phyloP scores from a whole-genome alignment of 2,113 vertebrate species.

The Amazona vittata region DNA sequence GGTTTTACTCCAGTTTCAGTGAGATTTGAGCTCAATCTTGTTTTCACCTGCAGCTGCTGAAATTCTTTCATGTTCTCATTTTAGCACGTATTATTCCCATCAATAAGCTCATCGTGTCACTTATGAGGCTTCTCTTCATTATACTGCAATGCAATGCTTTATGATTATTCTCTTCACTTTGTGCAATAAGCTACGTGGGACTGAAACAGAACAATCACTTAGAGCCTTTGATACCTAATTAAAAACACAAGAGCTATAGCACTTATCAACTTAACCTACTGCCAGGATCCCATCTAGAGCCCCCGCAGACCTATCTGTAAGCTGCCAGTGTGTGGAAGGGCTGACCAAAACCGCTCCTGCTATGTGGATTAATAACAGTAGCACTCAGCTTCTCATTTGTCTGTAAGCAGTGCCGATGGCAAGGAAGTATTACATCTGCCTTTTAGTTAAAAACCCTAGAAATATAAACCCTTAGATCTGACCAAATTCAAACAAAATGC shows the following conservation, averaged over 20 bases:
- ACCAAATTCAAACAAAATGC: not conserved
- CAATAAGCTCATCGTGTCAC: not conserved
- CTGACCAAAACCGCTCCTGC: not conserved
- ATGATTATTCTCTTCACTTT: not conserved
- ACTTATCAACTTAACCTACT: not conserved
- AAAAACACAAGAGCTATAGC: not conserved
- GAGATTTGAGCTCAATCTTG: not conserved
- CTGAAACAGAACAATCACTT: not conserved
- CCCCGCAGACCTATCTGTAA: rapidly evolving
- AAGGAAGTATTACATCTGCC: not conserved
- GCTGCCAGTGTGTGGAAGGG: not conserved
- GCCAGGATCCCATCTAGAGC: not conserved
- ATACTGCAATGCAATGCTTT: not conserved
- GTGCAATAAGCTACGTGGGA: not conserved
- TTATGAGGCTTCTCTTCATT: not conserved
- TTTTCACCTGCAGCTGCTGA: not conserved
- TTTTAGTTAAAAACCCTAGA: not conserved
- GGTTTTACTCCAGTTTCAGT: not conserved
- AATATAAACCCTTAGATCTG: not conserved
- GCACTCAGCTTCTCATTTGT: not conserved
- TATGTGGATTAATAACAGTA: not conserved
- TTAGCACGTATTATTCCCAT: not conserved
- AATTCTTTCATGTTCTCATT: not conserved
- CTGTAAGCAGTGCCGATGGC: not conserved
- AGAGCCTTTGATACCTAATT: not conserved